phyloP scores from a whole-genome alignment of 2,113 vertebrate genomes.

The Pitta sordida region DNA sequence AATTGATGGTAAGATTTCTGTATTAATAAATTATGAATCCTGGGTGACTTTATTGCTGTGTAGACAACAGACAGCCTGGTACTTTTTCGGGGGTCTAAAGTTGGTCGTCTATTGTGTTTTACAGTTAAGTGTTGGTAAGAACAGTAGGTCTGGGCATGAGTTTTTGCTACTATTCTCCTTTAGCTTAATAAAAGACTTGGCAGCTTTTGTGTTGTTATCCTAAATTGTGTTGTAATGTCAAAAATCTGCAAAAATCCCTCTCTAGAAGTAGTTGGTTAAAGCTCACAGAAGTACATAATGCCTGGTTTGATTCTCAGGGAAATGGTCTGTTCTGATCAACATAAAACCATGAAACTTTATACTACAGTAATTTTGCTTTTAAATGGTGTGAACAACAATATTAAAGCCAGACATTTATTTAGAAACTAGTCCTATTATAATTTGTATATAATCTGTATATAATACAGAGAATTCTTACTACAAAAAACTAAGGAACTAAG shows the following conservation, averaged over 20 bases:
- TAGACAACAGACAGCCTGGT: neutral
- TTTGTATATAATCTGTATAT: neutral
- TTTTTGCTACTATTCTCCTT: neutral
- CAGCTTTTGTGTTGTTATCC: neutral
- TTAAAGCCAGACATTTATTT: neutral
- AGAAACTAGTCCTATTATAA: neutral
- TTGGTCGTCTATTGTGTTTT: neutral
- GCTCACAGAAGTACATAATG: neutral
- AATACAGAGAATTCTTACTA: neutral
- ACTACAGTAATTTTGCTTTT: neutral
- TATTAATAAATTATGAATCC: neutral
- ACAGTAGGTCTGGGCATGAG: neutral
- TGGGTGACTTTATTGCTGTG: neutral
- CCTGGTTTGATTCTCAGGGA: neutral
- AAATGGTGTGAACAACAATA: neutral
- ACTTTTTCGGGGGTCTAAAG: neutral
- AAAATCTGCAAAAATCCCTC: neutral
- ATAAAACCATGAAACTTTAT: neutral
- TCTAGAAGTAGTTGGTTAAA: neutral
- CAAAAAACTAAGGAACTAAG: neutral
- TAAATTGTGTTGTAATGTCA: neutral
- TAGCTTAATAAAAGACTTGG: neutral
- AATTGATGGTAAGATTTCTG: neutral
- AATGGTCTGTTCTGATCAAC: neutral
- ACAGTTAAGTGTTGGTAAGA: neutral